Evolutionary conservation across 2,113 vertebrate genomes (phyloP).

Genomic region (Pionites leucogaster): DNA sequence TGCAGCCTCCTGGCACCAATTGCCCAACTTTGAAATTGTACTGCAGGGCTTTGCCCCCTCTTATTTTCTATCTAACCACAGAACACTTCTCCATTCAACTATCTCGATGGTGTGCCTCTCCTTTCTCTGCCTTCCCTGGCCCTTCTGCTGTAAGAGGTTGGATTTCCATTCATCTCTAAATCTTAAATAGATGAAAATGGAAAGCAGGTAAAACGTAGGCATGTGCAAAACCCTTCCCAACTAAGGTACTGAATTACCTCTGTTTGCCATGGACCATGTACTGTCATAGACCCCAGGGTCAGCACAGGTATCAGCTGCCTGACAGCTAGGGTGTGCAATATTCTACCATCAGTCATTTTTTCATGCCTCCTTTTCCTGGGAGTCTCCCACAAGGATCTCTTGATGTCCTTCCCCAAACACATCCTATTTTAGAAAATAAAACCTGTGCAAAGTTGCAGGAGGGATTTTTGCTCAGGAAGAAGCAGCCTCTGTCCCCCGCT

Average conservation of each 20-base stretch:
- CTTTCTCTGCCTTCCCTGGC: neutral
- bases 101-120: fast-evolving
- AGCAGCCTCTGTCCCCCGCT: fast-evolving
- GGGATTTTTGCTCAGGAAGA: neutral
- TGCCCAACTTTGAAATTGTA: constrained; percentile 33
- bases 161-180: fast-evolving
- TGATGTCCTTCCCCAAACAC: neutral
- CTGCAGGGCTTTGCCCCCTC: constrained; percentile 13
- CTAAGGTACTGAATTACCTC: neutral
- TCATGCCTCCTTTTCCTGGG: neutral
- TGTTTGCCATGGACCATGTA: fast-evolving
- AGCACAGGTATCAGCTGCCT: neutral
- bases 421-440: neutral
- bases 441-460: neutral
- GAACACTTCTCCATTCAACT: neutral
- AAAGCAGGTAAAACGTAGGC: neutral
- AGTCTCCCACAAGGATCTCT: neutral
- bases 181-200: neutral
- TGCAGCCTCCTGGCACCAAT: neutral
- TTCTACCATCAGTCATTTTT: neutral
- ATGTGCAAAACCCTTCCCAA: neutral
- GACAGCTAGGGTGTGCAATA: neutral
- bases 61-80: neutral
- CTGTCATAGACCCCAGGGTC: fast-evolving
- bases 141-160: fast-evolving